Evolutionary conservation across 2,113 vertebrate species (phyloP).

Genomic region (Pogona vitticeps): DNA sequence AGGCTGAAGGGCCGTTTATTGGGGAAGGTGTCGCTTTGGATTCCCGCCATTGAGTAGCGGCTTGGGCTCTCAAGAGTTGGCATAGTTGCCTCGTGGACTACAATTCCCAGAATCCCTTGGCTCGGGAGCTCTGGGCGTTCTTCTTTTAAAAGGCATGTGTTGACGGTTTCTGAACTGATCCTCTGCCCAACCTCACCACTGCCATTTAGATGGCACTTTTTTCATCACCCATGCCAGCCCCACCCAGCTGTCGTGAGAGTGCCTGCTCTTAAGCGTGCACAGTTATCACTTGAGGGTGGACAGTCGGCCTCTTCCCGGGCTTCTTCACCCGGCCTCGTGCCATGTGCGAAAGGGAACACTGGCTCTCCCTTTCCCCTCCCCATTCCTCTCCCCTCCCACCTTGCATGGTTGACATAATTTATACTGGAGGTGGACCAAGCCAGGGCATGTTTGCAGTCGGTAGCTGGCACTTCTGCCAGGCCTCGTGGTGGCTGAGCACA

Average conservation of each 20-base stretch:
- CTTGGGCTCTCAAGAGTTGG: too few species aligned
- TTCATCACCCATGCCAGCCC: not conserved
- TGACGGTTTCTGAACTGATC: too few species aligned
- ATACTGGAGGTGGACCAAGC: slow-evolving; percentile 54
- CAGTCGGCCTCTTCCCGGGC: not conserved
- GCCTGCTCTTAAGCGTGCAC: not conserved
- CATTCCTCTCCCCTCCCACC: not conserved
- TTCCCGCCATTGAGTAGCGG: too few species aligned
- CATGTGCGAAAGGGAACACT: slow-evolving; percentile 13
- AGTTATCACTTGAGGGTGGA: not conserved
- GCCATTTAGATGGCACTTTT: too few species aligned
- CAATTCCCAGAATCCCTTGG: too few species aligned
- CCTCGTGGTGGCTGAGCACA: slow-evolving; percentile 35
- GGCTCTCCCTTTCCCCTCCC: not conserved
- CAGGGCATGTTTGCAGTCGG: slow-evolving; percentile 64
- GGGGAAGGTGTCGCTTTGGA: too few species aligned
- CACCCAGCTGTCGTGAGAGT: too few species aligned
- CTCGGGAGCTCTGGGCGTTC: too few species aligned
- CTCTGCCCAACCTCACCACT: too few species aligned
- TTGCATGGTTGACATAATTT: slow-evolving; percentile 33
- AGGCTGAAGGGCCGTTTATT: too few species aligned
- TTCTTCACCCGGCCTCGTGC: not conserved
- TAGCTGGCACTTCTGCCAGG: slow-evolving; percentile 64
- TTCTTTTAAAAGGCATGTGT: too few species aligned
- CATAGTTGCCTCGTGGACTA: too few species aligned